These are phyloP conservation scores for Drosophila biarmipes DNA, from an alignment of 1,140 invertebrate species.

Conservation along the genomic window DNA sequence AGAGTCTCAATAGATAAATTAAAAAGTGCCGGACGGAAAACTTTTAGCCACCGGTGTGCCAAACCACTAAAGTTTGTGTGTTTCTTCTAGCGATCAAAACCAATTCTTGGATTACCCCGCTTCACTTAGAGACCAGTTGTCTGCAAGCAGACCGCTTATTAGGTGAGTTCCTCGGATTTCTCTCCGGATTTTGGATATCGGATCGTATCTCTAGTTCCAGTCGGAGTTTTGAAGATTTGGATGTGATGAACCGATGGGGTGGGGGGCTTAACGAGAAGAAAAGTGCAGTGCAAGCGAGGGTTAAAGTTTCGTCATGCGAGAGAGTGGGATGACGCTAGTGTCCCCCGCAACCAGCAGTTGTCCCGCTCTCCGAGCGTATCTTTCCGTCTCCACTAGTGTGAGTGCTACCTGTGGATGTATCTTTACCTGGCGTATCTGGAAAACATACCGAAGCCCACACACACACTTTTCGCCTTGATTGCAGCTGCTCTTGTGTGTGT, in stretches of 20 bases:
- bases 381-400: conserved; percentile 17
- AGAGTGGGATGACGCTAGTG: conserved; percentile 48
- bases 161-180: conserved; percentile 46
- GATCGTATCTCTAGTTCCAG: conserved; percentile 8
- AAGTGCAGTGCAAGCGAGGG: conserved; percentile 55
- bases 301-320: conserved; percentile 63
- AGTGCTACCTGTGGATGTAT: conserved; percentile 17
- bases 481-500: conserved; percentile 39
- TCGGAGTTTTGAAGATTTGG: conserved; percentile 31
- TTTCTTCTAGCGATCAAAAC: conserved; percentile 65
- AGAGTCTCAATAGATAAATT: conserved; percentile 5
- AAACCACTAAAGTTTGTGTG: conserved; percentile 62
- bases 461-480: conserved; percentile 17
- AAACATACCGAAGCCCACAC: conserved; percentile 49
- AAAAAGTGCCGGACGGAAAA: conserved; percentile 33
- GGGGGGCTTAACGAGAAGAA: conserved; percentile 12
- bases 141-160: conserved; percentile 40
- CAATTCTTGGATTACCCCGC: conserved; percentile 64
- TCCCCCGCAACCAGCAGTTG: conserved; percentile 24
- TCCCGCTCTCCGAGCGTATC: conserved; percentile 38
- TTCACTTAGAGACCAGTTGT: conserved; percentile 41
- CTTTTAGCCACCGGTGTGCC: conserved; percentile 36
- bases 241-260: background rate
- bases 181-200: conserved; percentile 8
- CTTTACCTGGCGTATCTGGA: conserved; percentile 64